phyloP scores from a whole-genome alignment of 2,113 vertebrate genomes.

The Perccottus glenii region DNA sequence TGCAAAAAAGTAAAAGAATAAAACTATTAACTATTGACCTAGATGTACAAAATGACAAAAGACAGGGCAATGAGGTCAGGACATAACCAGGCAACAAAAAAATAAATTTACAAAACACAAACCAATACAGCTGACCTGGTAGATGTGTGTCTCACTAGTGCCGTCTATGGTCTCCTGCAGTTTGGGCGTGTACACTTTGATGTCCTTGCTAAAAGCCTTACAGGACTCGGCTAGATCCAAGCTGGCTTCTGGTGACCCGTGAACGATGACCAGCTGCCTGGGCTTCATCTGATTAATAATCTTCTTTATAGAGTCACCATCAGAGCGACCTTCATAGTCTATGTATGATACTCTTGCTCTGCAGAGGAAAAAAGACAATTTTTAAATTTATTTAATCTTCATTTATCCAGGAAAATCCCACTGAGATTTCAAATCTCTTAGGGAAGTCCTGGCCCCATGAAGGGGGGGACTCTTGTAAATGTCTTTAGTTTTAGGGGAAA shows the following conservation, averaged over 20 bases:
- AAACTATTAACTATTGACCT: neutral
- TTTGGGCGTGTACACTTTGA: conserved; percentile 97
- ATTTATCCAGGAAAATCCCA: too few relatives aligned
- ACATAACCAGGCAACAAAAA: neutral
- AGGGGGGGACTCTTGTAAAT: too few relatives aligned
- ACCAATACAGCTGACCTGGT: conserved; percentile 84
- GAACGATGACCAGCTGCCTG: conserved; percentile 92
- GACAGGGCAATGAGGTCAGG: neutral
- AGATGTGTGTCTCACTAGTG: conserved; percentile 98
- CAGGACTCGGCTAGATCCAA: conserved; percentile 95
- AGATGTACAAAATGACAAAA: neutral
- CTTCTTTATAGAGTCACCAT: conserved; percentile 99
- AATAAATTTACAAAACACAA: neutral
- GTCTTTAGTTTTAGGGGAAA: too few relatives aligned
- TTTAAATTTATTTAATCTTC: too few relatives aligned
- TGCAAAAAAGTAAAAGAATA: neutral
- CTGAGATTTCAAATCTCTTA: too few relatives aligned
- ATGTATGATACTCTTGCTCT: conserved; percentile 96
- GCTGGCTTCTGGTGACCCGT: conserved; percentile 94
- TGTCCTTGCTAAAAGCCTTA: conserved; percentile 96
- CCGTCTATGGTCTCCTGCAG: conserved; percentile 96
- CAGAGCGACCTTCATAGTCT: conserved; percentile 98
- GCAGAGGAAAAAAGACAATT: conserved; percentile 15
- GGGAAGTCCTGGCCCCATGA: too few relatives aligned
- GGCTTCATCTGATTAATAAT: conserved; percentile 99